A percentile compares a stretch with the other conserved stretches of the same genome.
phyloP scores from a whole-genome alignment of 2,888 invertebrate species.

The Sclerodermus sp. region DNA sequence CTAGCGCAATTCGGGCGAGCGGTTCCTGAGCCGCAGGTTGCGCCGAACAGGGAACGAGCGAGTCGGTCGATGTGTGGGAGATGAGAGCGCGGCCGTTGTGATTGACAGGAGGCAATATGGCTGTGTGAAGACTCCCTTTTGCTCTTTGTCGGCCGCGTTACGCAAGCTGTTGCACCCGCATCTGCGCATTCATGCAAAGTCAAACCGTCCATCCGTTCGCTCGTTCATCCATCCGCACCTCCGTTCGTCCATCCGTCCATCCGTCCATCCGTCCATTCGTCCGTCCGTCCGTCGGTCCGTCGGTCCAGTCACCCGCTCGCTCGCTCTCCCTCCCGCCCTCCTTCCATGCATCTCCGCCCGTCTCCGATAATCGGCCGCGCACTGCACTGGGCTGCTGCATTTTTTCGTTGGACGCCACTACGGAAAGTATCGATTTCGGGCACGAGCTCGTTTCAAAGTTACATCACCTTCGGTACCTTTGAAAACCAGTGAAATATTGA shows the following conservation, averaged over 20 bases:
- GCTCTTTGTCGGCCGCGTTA: slow-evolving; percentile 53
- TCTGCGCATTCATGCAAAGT: slow-evolving; percentile 59
- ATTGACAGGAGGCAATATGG: slow-evolving; percentile 59
- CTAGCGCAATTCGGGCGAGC: not conserved
- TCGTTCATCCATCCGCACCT: slow-evolving; percentile 33
- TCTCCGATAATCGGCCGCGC: slow-evolving; percentile 48
- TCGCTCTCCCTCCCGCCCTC: no score
- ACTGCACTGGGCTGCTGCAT: slow-evolving; percentile 31
- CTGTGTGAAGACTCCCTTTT: slow-evolving; percentile 46
- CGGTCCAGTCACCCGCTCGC: no score
- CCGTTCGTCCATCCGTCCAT: slow-evolving; percentile 40
- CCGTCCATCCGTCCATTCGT: slow-evolving; percentile 28
- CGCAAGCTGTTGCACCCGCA: slow-evolving; percentile 59
- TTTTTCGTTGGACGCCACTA: slow-evolving; percentile 20
- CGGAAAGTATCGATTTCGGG: slow-evolving; percentile 25
- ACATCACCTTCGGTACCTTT: slow-evolving; percentile 22
- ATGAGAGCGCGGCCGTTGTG: slow-evolving; percentile 47
- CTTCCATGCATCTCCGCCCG: slow-evolving; percentile 26
- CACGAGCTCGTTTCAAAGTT: slow-evolving; percentile 14
- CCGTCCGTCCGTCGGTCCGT: slow-evolving; percentile 31
- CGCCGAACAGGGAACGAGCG: slow-evolving; percentile 15
- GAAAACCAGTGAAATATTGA: slow-evolving; percentile 5
- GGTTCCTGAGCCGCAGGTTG: not conserved
- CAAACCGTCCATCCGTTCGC: slow-evolving; percentile 36
- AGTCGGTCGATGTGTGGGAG: slow-evolving; percentile 20